Evolutionary conservation across 2,888 invertebrate genomes (phyloP).

Genomic region (Ellobium chinense): DNA sequence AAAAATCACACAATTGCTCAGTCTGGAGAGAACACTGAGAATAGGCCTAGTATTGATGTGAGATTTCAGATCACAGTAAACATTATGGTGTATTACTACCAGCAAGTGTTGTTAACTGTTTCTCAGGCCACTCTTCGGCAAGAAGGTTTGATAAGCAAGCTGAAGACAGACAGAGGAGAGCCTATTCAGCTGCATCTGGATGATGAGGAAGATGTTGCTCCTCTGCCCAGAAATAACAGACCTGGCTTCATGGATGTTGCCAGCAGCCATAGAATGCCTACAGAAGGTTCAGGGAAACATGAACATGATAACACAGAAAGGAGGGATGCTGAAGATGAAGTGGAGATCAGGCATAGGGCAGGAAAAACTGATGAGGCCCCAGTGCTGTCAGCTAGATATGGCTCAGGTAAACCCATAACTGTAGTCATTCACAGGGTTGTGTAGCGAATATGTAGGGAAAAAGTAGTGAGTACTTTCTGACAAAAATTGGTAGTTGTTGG

Average conservation of each 20-base stretch:
- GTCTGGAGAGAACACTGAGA: too few species aligned
- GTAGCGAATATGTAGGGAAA: too few species aligned
- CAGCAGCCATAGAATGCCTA: background rate
- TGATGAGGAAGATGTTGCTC: background rate
- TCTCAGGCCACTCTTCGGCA: constrained; percentile 72
- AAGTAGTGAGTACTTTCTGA: too few species aligned
- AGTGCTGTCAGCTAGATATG: background rate
- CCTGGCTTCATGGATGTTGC: background rate
- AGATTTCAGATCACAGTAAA: too few species aligned
- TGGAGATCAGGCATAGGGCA: background rate
- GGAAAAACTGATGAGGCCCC: background rate
- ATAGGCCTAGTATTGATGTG: too few species aligned
- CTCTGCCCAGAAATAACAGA: background rate
- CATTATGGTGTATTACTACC: background rate
- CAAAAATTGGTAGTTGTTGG: too few species aligned
- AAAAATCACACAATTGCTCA: too few species aligned
- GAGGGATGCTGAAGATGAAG: background rate
- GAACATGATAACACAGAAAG: too few species aligned
- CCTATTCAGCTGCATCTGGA: constrained; percentile 48
- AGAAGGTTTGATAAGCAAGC: constrained; percentile 69
- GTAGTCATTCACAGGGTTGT: too few species aligned
- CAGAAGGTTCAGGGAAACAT: background rate
- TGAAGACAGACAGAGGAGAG: constrained; percentile 62
- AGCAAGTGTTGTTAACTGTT: background rate
- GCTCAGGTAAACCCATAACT: background rate